phyloP scores from a whole-genome alignment of 2,888 invertebrate genomes.

The Gisinianus flammeolus region DNA sequence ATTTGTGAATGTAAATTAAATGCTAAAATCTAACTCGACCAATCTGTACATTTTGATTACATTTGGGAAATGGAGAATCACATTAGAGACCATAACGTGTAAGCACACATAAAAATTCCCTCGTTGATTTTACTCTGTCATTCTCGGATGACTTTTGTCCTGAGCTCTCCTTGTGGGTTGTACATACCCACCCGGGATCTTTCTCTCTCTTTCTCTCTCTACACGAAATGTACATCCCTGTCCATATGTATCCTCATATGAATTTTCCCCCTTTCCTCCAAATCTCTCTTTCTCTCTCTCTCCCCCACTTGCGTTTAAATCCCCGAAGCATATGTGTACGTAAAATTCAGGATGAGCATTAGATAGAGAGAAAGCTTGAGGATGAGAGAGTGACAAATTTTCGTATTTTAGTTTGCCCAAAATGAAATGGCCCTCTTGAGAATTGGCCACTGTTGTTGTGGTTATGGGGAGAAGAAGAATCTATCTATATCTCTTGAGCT shows the following conservation, averaged over 20 bases:
- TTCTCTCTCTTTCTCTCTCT: neutral
- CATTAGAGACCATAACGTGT: conserved; percentile 21
- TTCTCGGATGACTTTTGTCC: conserved; percentile 18
- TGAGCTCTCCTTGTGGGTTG: neutral
- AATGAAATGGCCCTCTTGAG: conserved; percentile 41
- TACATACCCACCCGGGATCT: neutral
- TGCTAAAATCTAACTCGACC: conserved; percentile 20
- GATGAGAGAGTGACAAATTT: conserved; percentile 39
- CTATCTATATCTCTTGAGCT: neutral
- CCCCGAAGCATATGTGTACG: conserved; percentile 42
- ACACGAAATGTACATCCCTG: neutral
- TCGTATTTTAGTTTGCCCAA: conserved; percentile 36
- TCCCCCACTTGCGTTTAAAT: conserved; percentile 28
- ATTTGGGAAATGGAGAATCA: conserved; percentile 15
- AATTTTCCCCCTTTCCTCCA: neutral
- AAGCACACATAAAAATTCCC: conserved; percentile 21
- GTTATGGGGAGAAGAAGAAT: conserved; percentile 7
- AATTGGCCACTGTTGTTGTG: conserved; percentile 26
- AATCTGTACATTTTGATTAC: conserved; percentile 19
- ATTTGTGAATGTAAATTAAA: conserved; percentile 19
- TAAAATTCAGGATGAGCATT: conserved; percentile 40
- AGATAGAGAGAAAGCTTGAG: conserved; percentile 39
- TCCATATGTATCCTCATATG: neutral
- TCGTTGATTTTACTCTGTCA: conserved; percentile 21
- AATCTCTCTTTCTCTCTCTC: neutral